phyloP scores from a whole-genome alignment of 2,113 vertebrate genomes.

The Triplophysa siluroides region DNA sequence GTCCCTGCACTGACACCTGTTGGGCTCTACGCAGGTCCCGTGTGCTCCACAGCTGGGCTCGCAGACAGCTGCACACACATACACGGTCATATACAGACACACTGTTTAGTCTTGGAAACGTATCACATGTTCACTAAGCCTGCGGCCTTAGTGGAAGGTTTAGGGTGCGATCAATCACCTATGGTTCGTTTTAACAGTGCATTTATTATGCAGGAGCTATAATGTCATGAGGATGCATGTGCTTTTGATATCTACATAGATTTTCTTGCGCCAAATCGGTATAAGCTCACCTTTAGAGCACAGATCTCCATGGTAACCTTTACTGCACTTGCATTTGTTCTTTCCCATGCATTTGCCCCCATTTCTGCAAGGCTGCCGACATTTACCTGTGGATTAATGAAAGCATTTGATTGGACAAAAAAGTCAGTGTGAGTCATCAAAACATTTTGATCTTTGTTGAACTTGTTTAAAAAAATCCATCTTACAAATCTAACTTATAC shows the following conservation, averaged over 20 bases:
- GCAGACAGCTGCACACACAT: conserved; percentile 78
- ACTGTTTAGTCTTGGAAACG: conserved; percentile 51
- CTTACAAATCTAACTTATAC: too few species aligned
- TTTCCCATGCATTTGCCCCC: conserved; percentile 88
- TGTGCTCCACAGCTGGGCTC: conserved; percentile 82
- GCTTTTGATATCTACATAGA: neutral
- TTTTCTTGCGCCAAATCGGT: neutral
- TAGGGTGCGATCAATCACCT: neutral
- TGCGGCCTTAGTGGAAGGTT: neutral
- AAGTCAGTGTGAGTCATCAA: too few species aligned
- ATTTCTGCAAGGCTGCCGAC: conserved; percentile 82
- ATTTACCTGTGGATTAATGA: conserved; percentile 76
- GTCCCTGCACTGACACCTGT: conserved; percentile 84
- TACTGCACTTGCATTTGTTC: conserved; percentile 89
- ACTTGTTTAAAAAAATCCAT: too few species aligned
- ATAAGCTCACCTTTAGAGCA: conserved; percentile 84
- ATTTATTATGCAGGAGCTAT: neutral
- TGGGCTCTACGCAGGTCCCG: conserved; percentile 81
- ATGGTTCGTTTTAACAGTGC: neutral
- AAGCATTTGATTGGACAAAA: too few species aligned
- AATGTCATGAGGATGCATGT: neutral
- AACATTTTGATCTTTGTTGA: too few species aligned
- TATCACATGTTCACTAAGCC: neutral
- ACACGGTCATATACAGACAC: conserved; percentile 40
- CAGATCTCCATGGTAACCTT: conserved; percentile 87